Evolutionary conservation across 2,113 vertebrate species (phyloP).

Genomic region (Mormyrus iriodes): DNA sequence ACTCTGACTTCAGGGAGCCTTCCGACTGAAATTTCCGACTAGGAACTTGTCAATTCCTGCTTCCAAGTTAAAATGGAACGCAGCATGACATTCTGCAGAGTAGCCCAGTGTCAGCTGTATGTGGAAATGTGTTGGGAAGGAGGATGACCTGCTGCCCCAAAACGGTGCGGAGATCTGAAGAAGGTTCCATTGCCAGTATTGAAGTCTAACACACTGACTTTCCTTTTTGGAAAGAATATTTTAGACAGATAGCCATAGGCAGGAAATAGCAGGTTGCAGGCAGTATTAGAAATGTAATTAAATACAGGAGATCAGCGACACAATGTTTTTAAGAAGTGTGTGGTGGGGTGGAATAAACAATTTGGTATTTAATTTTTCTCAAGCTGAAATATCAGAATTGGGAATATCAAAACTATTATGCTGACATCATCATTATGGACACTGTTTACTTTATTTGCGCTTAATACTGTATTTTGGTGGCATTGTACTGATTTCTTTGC

Average conservation of each 20-base stretch:
- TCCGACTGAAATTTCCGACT: neutral
- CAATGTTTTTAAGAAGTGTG: neutral
- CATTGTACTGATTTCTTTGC: neutral
- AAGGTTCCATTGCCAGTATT: conserved; percentile 29
- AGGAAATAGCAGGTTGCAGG: neutral
- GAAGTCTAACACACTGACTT: conserved; percentile 18
- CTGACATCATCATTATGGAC: neutral
- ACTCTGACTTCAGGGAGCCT: neutral
- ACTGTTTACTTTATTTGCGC: neutral
- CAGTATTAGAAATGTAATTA: neutral
- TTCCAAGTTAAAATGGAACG: neutral
- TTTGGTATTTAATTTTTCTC: neutral
- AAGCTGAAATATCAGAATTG: neutral
- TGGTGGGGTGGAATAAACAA: neutral
- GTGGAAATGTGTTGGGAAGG: neutral
- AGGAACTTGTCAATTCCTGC: too few species aligned
- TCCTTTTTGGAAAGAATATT: neutral
- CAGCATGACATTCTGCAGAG: neutral
- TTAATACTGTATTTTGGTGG: neutral
- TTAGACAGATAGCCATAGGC: conserved; percentile 1
- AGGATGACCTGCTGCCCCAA: neutral
- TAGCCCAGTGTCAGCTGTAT: neutral
- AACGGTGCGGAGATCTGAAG: conserved; percentile 2
- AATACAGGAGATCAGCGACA: too few species aligned
- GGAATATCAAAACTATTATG: neutral